Conservation (phyloP, 23 tunicate genomes). For the Diplosoma virens region DNA sequence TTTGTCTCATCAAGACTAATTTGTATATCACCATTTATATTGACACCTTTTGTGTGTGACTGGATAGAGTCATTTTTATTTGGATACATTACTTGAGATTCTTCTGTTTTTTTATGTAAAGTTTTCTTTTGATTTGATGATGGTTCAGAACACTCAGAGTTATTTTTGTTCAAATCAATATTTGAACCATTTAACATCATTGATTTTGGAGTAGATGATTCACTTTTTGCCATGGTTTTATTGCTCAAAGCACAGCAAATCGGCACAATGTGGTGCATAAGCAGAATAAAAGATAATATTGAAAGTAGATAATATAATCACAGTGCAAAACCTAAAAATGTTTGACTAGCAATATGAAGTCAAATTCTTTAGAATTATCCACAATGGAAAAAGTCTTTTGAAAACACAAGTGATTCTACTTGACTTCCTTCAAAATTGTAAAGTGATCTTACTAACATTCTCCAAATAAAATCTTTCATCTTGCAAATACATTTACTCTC, state of each 20-base stretch:
- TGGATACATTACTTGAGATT: not conserved
- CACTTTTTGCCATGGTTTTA: slow-evolving; percentile 48
- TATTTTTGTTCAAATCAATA: slow-evolving; percentile 2
- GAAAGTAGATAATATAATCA: not conserved
- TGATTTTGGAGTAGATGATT: not conserved
- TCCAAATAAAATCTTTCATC: slow-evolving; percentile 8
- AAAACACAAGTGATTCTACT: not conserved
- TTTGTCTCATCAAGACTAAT: no score
- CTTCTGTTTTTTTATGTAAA: not conserved
- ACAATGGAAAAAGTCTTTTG: slow-evolving; percentile 6
- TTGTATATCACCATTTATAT: no score
- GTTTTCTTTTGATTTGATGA: not conserved
- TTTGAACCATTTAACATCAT: not conserved
- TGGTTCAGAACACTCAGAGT: slow-evolving; percentile 26
- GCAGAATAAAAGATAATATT: not conserved
- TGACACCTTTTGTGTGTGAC: no score
- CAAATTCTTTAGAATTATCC: slow-evolving; percentile 3
- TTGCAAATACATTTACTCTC: slow-evolving; percentile 45
- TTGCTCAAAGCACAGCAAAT: slow-evolving; percentile 44
- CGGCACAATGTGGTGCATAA: slow-evolving; percentile 34
- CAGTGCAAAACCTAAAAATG: slow-evolving; percentile 8
- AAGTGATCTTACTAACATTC: not conserved
- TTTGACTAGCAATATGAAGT: slow-evolving; percentile 7
- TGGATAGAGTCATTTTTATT: not conserved
- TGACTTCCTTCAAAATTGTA: not conserved